Percentiles rank a stretch among this genome's conserved stretches.
phyloP scores from a whole-genome alignment of 2,113 vertebrate genomes.

The Peromyscus leucopus region DNA sequence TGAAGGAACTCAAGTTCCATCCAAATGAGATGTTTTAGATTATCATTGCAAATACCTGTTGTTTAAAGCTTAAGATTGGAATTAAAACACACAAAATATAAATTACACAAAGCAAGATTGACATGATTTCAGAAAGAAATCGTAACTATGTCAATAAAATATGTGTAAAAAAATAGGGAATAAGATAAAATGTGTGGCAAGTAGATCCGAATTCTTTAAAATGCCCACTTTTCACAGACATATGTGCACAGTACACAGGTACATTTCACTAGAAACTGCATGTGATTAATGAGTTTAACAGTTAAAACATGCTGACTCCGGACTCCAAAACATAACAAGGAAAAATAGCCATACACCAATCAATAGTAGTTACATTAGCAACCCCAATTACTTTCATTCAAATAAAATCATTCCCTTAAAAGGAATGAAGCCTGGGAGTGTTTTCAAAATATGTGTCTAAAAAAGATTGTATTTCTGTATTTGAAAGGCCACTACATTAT shows the following conservation, averaged over 20 bases:
- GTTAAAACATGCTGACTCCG: conserved; percentile 44
- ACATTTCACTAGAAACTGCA: conserved; percentile 41
- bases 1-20: background rate
- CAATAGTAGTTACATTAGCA: conserved; percentile 26
- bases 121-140: conserved; percentile 42
- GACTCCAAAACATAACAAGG: conserved; percentile 37
- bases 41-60: conserved; percentile 16
- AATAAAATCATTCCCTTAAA: conserved; percentile 42
- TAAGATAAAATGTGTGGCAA: conserved; percentile 62
- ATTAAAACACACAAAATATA: conserved; percentile 54
- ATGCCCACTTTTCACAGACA: conserved; percentile 54
- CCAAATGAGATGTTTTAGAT: background rate
- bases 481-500: background rate
- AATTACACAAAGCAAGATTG: conserved; percentile 39
- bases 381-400: conserved; percentile 47
- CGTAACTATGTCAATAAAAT: background rate
- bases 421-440: conserved; percentile 23
- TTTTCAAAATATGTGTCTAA: conserved; percentile 22
- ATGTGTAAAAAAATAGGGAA: conserved; percentile 42
- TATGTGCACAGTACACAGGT: conserved; percentile 29
- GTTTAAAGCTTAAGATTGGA: conserved; percentile 40
- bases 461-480: background rate
- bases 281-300: conserved; percentile 45
- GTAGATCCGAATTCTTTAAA: conserved; percentile 65
- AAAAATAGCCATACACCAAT: background rate